phyloP scores from a whole-genome alignment of 1,140 invertebrate genomes.

The Drosophila asahinai region DNA sequence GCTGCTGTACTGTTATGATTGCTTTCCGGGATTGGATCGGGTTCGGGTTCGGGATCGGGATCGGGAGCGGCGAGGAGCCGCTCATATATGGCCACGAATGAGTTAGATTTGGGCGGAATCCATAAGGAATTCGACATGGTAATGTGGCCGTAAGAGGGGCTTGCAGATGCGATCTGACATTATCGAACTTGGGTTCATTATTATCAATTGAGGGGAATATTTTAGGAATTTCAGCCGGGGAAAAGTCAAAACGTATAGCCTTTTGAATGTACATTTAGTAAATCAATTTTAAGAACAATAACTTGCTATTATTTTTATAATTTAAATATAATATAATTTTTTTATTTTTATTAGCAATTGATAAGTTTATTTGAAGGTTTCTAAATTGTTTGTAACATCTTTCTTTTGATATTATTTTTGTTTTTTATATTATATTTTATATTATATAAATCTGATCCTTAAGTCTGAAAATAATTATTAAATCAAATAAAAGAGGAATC shows the following conservation, averaged over 20 bases:
- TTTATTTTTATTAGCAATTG: too few relatives aligned
- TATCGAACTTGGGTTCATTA: conserved; percentile 8
- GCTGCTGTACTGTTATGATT: conserved; percentile 34
- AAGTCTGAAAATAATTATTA: too few relatives aligned
- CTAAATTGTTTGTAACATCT: background rate
- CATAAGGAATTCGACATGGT: conserved; percentile 24
- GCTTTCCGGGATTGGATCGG: conserved; percentile 11
- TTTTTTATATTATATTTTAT: too few relatives aligned
- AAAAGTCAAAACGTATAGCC: too few relatives aligned
- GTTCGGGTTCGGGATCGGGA: too few relatives aligned
- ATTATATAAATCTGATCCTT: too few relatives aligned
- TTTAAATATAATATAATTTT: too few relatives aligned
- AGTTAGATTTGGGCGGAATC: conserved; percentile 15
- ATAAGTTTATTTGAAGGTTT: background rate
- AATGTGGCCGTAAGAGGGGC: background rate
- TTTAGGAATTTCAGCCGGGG: background rate
- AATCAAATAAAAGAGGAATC: too few relatives aligned
- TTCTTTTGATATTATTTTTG: background rate
- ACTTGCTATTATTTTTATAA: too few relatives aligned
- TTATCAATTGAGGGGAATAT: background rate
- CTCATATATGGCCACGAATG: conserved; percentile 31
- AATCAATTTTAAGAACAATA: too few relatives aligned
- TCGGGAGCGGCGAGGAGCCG: background rate
- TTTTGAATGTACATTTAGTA: too few relatives aligned
- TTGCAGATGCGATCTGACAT: conserved; percentile 10